A percentile compares a stretch with the other conserved stretches of the same genome.
Evolutionary conservation across 2,888 invertebrate genomes (phyloP).

Genomic region (Nezara viridula): DNA sequence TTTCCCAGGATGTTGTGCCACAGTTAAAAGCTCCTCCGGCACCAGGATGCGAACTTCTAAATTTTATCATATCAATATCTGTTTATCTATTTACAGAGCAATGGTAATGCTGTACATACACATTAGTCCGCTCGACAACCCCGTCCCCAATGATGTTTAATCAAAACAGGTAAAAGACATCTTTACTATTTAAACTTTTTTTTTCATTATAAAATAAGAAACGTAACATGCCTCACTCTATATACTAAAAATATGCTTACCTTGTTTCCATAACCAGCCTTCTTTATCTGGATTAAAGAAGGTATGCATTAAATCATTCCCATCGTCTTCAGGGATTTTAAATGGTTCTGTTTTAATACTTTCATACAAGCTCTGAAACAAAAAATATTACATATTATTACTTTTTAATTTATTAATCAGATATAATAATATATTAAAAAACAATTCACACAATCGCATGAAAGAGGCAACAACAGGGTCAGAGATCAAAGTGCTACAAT

Average conservation of each 20-base stretch:
- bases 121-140: no score
- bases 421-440: not conserved
- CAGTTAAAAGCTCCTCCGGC: no score
- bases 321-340: slow-evolving; percentile 99
- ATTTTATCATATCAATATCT: no score
- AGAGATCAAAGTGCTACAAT: slow-evolving; percentile 63
- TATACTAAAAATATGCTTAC: slow-evolving; percentile 69
- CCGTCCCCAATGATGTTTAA: no score
- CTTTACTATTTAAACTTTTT: no score
- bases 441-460: not conserved
- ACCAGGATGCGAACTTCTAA: no score
- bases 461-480: slow-evolving; percentile 33
- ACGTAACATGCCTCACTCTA: no score
- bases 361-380: slow-evolving; percentile 87
- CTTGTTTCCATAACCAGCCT: slow-evolving; percentile 99
- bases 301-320: slow-evolving; percentile 98
- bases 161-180: no score
- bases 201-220: no score
- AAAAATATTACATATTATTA: slow-evolving; percentile 39
- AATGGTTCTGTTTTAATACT: slow-evolving; percentile 99
- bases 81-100: no score
- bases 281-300: slow-evolving; percentile 99
- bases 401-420: not conserved
- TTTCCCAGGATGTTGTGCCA: no score
- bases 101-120: no score